Evolutionary conservation across 1,140 invertebrate species (phyloP).

Genomic region (Hycleus cichorii): DNA sequence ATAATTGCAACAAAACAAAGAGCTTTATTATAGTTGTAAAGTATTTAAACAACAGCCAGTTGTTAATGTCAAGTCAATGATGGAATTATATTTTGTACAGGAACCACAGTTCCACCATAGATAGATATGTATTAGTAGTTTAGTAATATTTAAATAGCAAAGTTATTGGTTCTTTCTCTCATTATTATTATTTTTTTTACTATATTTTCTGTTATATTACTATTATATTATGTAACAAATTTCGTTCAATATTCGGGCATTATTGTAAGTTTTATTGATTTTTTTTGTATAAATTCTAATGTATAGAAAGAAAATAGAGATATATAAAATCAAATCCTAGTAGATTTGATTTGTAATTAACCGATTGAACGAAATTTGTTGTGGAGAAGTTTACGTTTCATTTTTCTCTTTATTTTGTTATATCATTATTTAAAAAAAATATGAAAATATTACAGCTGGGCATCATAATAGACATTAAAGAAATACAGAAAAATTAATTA

Average conservation of each 20-base stretch:
- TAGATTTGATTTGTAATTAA: background rate
- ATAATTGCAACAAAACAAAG: conserved; percentile 6
- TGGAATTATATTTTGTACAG: conserved; percentile 26
- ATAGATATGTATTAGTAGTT: conserved; percentile 23
- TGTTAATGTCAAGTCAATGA: conserved; percentile 26
- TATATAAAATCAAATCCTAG: background rate
- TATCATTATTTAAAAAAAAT: too few relatives aligned
- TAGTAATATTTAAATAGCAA: conserved; percentile 20
- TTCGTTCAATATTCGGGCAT: background rate
- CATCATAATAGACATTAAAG: conserved; percentile 12
- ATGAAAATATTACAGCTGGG: conserved; percentile 10
- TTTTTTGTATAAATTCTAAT: background rate
- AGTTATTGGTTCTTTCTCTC: conserved; percentile 21
- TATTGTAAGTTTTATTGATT: background rate
- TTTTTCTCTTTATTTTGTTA: background rate
- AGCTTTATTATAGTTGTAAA: conserved; percentile 21
- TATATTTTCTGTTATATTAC: background rate
- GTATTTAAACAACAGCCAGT: conserved; percentile 27
- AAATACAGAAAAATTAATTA: background rate
- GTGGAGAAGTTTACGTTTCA: too few relatives aligned
- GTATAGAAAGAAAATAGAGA: background rate
- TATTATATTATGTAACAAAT: background rate
- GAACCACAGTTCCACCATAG: conserved; percentile 19
- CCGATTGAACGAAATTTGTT: too few relatives aligned
- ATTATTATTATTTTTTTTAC: conserved; percentile 9